phyloP scores from a whole-genome alignment of 2,113 vertebrate genomes.

The Capreolus pygargus region DNA sequence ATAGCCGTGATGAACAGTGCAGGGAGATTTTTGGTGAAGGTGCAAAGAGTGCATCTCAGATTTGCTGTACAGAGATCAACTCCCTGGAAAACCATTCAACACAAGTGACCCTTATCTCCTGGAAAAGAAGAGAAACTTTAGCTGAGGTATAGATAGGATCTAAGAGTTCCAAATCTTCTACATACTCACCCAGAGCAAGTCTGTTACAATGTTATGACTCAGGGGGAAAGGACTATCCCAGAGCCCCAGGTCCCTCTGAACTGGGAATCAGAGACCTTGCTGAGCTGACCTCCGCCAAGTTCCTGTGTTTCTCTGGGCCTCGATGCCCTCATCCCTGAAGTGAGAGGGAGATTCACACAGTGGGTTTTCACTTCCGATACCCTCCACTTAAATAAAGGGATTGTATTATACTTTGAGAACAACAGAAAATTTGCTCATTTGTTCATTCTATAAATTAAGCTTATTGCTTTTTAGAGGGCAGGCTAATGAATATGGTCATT shows the following conservation, averaged over 20 bases:
- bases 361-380: not conserved
- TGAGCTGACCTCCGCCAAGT: not conserved
- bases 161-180: not conserved
- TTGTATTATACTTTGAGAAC: not conserved
- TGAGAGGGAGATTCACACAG: not conserved
- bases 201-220: not conserved
- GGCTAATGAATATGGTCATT: not conserved
- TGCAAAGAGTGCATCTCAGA: not conserved
- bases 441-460: constrained; percentile 32
- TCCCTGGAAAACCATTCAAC: not conserved
- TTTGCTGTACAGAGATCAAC: not conserved
- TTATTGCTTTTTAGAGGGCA: not conserved
- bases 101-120: not conserved
- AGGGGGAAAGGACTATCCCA: not conserved
- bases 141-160: not conserved
- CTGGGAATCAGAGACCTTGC: not conserved
- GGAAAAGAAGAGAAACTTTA: not conserved
- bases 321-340: not conserved
- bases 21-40: not conserved
- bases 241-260: not conserved
- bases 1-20: not conserved
- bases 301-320: not conserved
- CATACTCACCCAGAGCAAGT: not conserved
- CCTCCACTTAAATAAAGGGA: not conserved
- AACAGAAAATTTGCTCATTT: not conserved